phyloP scores from a whole-genome alignment of 2,888 invertebrate genomes.

The Agrypnus murinus region DNA sequence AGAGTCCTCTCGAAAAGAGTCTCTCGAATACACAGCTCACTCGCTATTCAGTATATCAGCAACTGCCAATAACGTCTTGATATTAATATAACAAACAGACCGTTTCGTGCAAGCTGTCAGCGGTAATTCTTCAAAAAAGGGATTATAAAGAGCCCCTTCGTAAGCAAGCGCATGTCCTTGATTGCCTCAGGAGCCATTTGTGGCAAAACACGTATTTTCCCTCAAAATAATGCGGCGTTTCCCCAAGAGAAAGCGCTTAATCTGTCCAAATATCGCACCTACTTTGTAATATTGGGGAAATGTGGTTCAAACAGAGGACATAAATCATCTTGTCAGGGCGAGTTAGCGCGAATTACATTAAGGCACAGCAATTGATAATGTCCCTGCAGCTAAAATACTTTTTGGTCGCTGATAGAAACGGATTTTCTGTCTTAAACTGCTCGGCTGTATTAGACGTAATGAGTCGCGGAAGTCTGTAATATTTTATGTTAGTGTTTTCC shows the following conservation, averaged over 20 bases:
- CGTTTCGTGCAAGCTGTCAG: slow-evolving; percentile 45
- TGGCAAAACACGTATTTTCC: slow-evolving; percentile 52
- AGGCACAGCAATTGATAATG: slow-evolving; percentile 58
- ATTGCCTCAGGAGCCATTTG: slow-evolving; percentile 47
- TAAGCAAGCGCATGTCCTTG: slow-evolving; percentile 43
- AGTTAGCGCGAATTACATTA: slow-evolving; percentile 59
- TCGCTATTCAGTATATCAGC: slow-evolving; percentile 10
- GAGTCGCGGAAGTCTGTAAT: slow-evolving; percentile 36
- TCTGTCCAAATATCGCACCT: slow-evolving; percentile 54
- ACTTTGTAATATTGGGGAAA: slow-evolving; percentile 58
- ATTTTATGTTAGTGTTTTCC: slow-evolving; percentile 37
- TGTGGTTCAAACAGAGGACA: slow-evolving; percentile 58
- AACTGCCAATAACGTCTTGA: slow-evolving; percentile 37
- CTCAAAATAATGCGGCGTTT: slow-evolving; percentile 49
- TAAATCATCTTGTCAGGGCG: slow-evolving; percentile 62
- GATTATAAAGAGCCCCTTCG: slow-evolving; percentile 39
- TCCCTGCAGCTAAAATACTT: slow-evolving; percentile 47
- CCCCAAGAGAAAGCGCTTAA: slow-evolving; percentile 55
- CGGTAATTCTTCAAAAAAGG: slow-evolving; percentile 45
- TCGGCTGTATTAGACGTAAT: slow-evolving; percentile 38
- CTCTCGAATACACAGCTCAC: neutral
- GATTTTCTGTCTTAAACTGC: slow-evolving; percentile 32
- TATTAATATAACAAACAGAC: slow-evolving; percentile 47
- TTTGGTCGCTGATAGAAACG: slow-evolving; percentile 33
- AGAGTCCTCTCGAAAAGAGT: neutral